Percentiles rank a stretch among this genome's conserved stretches.
phyloP scores from a whole-genome alignment of 2,113 vertebrate genomes.

The Prietella phreatophila region DNA sequence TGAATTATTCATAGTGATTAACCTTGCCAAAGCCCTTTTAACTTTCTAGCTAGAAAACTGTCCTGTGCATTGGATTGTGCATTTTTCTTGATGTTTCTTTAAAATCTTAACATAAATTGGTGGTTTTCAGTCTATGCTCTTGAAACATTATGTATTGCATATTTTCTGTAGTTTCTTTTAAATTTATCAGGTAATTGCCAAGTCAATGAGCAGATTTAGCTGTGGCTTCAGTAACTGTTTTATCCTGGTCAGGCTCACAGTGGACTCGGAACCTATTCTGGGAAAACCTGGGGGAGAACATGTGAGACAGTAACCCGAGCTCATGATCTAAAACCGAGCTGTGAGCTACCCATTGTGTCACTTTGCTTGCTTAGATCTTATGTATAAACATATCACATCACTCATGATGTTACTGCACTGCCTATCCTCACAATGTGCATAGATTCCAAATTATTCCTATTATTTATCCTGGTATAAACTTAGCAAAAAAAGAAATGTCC shows the following conservation, averaged over 20 bases:
- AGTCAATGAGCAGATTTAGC: not conserved
- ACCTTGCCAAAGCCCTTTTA: constrained; percentile 33
- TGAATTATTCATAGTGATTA: constrained; percentile 33
- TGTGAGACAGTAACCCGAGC: not conserved
- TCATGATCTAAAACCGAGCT: not conserved
- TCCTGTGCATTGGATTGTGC: not conserved
- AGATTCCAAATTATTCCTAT: not conserved
- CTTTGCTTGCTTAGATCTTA: not conserved
- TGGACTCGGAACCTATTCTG: not conserved
- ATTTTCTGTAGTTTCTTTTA: not conserved
- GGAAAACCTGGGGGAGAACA: not conserved
- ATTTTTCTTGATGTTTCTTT: not conserved
- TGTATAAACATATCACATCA: not conserved
- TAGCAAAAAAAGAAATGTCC: too few species aligned
- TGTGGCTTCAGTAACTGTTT: not conserved
- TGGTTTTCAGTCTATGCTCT: not conserved
- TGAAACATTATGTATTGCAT: not conserved
- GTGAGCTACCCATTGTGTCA: not conserved
- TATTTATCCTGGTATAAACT: not conserved
- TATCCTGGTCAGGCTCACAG: not conserved
- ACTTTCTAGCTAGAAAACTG: not conserved
- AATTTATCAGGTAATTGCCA: not conserved
- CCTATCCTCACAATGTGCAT: not conserved
- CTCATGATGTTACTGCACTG: not conserved
- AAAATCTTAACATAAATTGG: not conserved